Conservation (phyloP, 2,888 invertebrate genomes). For the Catocala nupta region DNA sequence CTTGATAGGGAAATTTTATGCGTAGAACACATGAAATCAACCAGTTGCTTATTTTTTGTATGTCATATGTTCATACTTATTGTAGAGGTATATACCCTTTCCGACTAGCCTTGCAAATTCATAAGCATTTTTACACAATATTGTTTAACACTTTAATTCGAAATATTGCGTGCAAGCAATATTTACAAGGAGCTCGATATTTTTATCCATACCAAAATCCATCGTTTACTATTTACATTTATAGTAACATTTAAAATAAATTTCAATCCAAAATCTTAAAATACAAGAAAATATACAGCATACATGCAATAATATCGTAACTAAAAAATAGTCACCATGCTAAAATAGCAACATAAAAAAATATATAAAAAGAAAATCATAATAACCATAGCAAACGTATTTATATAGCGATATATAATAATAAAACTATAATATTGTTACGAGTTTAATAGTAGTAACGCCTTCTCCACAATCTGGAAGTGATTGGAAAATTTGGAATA, state of each 20-base stretch:
- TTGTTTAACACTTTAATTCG: not conserved
- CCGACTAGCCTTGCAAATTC: no score
- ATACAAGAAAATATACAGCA: constrained; percentile 28
- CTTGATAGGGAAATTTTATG: no score
- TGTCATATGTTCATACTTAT: no score
- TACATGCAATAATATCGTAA: constrained; percentile 36
- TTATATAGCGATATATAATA: constrained; percentile 59
- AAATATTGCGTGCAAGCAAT: constrained; percentile 18
- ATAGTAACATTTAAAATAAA: not conserved
- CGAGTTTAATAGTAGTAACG: constrained; percentile 78
- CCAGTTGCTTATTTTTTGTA: no score
- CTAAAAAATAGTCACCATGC: constrained; percentile 35
- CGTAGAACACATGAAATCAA: no score
- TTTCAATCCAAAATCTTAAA: not conserved
- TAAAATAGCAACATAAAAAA: constrained; percentile 33
- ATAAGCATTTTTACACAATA: no score
- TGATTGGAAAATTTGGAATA: constrained; percentile 54
- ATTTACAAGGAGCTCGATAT: no score
- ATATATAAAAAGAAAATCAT: constrained; percentile 34
- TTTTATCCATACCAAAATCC: constrained; percentile 8
- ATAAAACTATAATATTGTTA: constrained; percentile 59
- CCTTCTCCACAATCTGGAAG: constrained; percentile 81
- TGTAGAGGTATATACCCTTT: no score
- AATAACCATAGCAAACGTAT: constrained; percentile 54
- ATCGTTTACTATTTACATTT: not conserved